Evolutionary conservation across 2,888 invertebrate genomes (phyloP), one percentile per base, ranked within the genome.

Genomic region (Uropetala carovei): DNA sequence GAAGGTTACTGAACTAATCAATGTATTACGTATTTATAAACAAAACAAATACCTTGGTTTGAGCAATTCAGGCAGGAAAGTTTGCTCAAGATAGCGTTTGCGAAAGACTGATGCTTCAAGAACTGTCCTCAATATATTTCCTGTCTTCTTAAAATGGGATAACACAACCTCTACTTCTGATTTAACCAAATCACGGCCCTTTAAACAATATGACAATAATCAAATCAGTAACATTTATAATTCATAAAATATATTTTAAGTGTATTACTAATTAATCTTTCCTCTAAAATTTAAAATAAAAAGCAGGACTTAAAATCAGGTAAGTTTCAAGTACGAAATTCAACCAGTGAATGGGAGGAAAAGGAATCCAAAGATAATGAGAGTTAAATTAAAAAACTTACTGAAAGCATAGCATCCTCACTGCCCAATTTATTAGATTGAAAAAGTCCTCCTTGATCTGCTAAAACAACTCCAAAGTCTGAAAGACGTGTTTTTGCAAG

Each of bases 91-190:
- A 14, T 89, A 89, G 3, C 64, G 60, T 64, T 89, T 89, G 16
- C 64, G 89, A 27, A 89, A 89, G 8, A 89, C 60, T 56, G 89
- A 89, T 64, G 89, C 89, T 27, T 89, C 64, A 18, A 89, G 89
- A 43, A 89, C 43, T n/a, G 64, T 64, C 43, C 60, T 60, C 64
- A 89, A 64, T 22, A 89, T 59, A n/a, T 64, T 64, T 64, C 89
- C 64, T 1, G 89, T 89, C 43, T 58, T 64, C 64, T 89, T 64
- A 89, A 89, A 89, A 89, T 89, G 64, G 1, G 64, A 16, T n/a
- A 89, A 18, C 8, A 89, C 89, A 68, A 30, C 60, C 43, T 68
- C 89, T 43, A 89, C 59, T 43, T 89, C 89, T 13, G 68, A n/a
- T n/a, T 60, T 30, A 27, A 64, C 89, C 18, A 43, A n/a, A 27